phyloP scores from a whole-genome alignment of 2,797 vertebrate genomes.

The Ateles fusciceps region DNA sequence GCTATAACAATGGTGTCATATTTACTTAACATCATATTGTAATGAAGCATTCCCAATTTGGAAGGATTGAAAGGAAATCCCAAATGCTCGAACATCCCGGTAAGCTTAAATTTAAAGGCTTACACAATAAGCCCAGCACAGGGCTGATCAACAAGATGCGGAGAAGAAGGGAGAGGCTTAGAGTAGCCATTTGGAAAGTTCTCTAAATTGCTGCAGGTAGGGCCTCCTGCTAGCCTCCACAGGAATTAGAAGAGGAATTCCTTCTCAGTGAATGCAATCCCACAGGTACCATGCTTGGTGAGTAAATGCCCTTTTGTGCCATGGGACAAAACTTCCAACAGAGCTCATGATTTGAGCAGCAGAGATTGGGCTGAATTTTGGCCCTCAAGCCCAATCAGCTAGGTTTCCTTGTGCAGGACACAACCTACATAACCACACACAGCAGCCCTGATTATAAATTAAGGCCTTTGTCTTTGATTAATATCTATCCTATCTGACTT shows the following conservation, averaged over 20 bases:
- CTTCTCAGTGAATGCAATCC: slow-evolving; percentile 13
- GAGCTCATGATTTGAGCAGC: slow-evolving; percentile 25
- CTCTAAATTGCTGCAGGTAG: slow-evolving; percentile 36
- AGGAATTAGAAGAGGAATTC: slow-evolving; percentile 44
- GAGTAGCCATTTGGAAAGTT: slow-evolving; percentile 67
- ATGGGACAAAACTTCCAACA: slow-evolving; percentile 38
- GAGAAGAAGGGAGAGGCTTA: neutral
- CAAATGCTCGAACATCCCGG: slow-evolving; percentile 20
- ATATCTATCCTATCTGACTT: slow-evolving; percentile 7
- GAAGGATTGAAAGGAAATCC: slow-evolving; percentile 51
- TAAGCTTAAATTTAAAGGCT: slow-evolving; percentile 46
- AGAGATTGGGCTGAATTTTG: slow-evolving; percentile 1
- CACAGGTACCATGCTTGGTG: neutral
- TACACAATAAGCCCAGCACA: slow-evolving; percentile 52
- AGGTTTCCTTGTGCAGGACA: neutral
- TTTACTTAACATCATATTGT: neutral
- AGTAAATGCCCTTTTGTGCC: slow-evolving; percentile 51
- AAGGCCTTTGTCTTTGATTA: slow-evolving; percentile 34
- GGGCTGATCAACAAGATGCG: slow-evolving; percentile 38
- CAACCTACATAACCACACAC: neutral
- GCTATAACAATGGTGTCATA: neutral
- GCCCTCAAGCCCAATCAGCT: neutral
- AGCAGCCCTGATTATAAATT: neutral
- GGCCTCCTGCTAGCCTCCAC: slow-evolving; percentile 49
- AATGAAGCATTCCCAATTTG: slow-evolving; percentile 26